Conservation (phyloP, 2,888 invertebrate genomes). For the Papilio elwesi region DNA sequence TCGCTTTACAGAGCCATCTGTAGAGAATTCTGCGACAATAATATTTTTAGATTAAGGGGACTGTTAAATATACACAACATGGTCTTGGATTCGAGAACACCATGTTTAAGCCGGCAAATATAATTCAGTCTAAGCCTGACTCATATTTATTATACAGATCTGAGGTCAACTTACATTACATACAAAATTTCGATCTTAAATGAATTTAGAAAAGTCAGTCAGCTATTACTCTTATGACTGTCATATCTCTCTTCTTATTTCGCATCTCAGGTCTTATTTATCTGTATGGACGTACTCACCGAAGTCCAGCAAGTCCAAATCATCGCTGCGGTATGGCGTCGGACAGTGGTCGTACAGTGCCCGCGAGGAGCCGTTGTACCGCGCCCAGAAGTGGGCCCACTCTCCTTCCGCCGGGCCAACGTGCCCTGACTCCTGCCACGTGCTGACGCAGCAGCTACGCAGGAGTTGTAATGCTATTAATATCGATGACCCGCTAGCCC, state of each 20-base stretch:
- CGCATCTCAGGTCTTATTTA: too few relatives aligned
- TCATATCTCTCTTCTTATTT: too few relatives aligned
- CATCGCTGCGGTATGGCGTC: slow-evolving; percentile 72
- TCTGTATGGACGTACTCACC: slow-evolving; percentile 50
- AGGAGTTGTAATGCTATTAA: not conserved
- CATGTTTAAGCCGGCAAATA: too few relatives aligned
- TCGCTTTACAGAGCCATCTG: slow-evolving; percentile 61
- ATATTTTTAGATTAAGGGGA: too few relatives aligned
- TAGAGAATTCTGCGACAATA: slow-evolving; percentile 58
- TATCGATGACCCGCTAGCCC: slow-evolving; percentile 24
- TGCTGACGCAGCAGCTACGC: slow-evolving; percentile 62
- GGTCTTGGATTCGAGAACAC: too few relatives aligned
- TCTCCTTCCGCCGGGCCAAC: slow-evolving; percentile 57
- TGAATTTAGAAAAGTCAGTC: too few relatives aligned
- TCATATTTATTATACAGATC: too few relatives aligned
- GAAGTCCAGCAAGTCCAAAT: slow-evolving; percentile 65
- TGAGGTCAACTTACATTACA: too few relatives aligned
- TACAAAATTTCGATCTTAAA: too few relatives aligned
- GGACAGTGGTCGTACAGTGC: slow-evolving; percentile 76
- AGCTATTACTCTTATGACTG: too few relatives aligned
- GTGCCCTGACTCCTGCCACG: slow-evolving; percentile 60
- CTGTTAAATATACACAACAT: too few relatives aligned
- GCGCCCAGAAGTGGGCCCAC: slow-evolving; percentile 76
- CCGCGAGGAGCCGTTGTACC: slow-evolving; percentile 64
- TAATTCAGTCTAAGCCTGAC: too few relatives aligned